Evolutionary conservation across 2,888 invertebrate species (phyloP).

Genomic region (Dione vanillae): DNA sequence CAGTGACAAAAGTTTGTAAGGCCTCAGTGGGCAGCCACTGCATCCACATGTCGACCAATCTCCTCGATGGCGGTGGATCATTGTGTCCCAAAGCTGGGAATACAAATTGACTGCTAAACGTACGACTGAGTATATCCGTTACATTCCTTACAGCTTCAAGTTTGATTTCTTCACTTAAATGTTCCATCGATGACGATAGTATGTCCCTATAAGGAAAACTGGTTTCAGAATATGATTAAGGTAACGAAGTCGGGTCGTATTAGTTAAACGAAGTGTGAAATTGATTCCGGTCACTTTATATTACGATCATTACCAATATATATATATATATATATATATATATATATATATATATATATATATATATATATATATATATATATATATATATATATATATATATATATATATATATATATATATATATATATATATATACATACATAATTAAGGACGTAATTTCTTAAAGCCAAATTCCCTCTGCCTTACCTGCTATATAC

Average conservation of each 20-base stretch:
- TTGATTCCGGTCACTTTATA: no score
- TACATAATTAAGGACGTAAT: no score
- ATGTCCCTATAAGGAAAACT: conserved; percentile 88
- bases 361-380: no score
- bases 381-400: no score
- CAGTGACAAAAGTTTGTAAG: conserved; percentile 91
- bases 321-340: no score
- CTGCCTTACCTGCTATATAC: no score
- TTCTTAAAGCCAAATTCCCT: no score
- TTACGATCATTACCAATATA: no score
- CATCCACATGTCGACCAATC: conserved; percentile 91
- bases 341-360: no score
- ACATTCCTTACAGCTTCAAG: conserved; percentile 91
- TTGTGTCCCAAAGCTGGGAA: conserved; percentile 96
- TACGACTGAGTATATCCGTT: conserved; percentile 90
- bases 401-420: no score
- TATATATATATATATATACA: no score
- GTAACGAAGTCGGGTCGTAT: no score
- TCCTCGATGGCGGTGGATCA: conserved; percentile 87
- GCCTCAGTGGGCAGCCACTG: conserved; percentile 94
- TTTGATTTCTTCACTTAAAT: conserved; percentile 87
- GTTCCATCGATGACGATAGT: conserved; percentile 89
- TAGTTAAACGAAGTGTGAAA: not conserved
- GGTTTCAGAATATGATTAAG: not conserved
- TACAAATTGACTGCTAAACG: conserved; percentile 94